Conservation (phyloP, 2,113 vertebrate species). For the Paramormyrops kingsleyae region DNA sequence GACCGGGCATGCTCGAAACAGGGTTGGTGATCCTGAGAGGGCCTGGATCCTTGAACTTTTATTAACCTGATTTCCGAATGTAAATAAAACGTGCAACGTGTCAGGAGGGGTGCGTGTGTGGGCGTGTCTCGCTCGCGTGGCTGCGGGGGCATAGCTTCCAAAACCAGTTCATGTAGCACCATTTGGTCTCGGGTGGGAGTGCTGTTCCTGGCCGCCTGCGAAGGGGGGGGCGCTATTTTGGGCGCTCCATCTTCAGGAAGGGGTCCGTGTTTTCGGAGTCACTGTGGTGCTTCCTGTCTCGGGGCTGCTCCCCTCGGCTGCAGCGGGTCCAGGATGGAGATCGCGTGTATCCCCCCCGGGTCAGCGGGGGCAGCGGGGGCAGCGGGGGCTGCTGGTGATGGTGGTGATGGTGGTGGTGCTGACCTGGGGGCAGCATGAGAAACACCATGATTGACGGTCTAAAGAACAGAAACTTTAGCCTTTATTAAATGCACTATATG, state of each 20-base stretch:
- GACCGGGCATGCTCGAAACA: neutral
- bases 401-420: slow-evolving; percentile 42
- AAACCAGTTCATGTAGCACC: slow-evolving; percentile 41
- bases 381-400: slow-evolving; percentile 32
- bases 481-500: neutral
- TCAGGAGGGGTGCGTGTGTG: slow-evolving; percentile 10
- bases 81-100: slow-evolving; percentile 30
- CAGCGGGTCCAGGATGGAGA: slow-evolving; percentile 87
- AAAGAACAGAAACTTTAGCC: neutral
- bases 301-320: slow-evolving; percentile 64
- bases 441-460: neutral
- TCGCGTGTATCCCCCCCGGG: slow-evolving; percentile 74
- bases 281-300: slow-evolving; percentile 77
- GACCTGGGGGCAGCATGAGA: slow-evolving; percentile 52
- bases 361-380: slow-evolving; percentile 55
- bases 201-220: slow-evolving; percentile 37
- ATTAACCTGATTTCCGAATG: slow-evolving; percentile 27
- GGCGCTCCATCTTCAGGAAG: slow-evolving; percentile 73
- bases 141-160: slow-evolving; percentile 41
- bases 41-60: slow-evolving; percentile 19
- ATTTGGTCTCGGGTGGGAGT: slow-evolving; percentile 34
- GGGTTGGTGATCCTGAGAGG: slow-evolving; percentile 27
- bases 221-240: slow-evolving; percentile 60
- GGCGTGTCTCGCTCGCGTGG: slow-evolving; percentile 32
- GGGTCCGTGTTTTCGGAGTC: slow-evolving; percentile 74